phyloP scores from a whole-genome alignment of 2,888 invertebrate species.

The Ormyrus labotus region DNA sequence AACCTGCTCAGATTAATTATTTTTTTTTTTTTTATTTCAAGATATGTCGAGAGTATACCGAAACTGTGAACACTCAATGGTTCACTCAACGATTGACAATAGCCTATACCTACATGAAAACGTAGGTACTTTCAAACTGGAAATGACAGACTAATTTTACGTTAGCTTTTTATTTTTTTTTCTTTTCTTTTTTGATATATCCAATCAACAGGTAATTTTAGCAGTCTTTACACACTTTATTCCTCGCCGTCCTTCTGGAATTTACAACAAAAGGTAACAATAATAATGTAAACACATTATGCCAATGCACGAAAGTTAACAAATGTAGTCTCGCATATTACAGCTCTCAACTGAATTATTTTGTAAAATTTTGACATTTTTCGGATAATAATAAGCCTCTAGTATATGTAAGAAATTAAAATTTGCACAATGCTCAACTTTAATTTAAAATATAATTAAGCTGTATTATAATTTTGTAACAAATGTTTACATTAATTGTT shows the following conservation, averaged over 20 bases:
- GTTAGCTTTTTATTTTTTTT: constrained; percentile 56
- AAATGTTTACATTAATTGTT: too few species aligned
- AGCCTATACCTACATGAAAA: constrained; percentile 59
- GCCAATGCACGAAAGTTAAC: constrained; percentile 42
- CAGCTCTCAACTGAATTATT: not conserved
- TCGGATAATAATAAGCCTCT: not conserved
- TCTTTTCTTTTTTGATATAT: constrained; percentile 46
- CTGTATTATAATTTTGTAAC: too few species aligned
- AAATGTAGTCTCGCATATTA: constrained; percentile 28
- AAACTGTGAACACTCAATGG: constrained; percentile 64
- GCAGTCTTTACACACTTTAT: constrained; percentile 35
- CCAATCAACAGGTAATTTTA: constrained; percentile 47
- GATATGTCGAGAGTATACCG: constrained; percentile 72
- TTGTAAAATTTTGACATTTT: not conserved
- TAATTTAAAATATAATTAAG: too few species aligned
- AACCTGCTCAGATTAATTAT: constrained; percentile 69
- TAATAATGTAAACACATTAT: constrained; percentile 40
- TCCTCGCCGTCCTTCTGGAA: not conserved
- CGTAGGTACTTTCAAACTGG: constrained; percentile 63
- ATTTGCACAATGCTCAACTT: too few species aligned
- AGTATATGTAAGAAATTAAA: too few species aligned
- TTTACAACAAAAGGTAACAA: constrained; percentile 39
- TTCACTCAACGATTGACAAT: constrained; percentile 61
- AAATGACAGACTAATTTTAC: constrained; percentile 53
- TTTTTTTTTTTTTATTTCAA: constrained; percentile 58